Evolutionary conservation across 2,113 vertebrate genomes (phyloP), one percentile per base, ranked within the genome.

Genomic region (Orthonyx spaldingii): DNA sequence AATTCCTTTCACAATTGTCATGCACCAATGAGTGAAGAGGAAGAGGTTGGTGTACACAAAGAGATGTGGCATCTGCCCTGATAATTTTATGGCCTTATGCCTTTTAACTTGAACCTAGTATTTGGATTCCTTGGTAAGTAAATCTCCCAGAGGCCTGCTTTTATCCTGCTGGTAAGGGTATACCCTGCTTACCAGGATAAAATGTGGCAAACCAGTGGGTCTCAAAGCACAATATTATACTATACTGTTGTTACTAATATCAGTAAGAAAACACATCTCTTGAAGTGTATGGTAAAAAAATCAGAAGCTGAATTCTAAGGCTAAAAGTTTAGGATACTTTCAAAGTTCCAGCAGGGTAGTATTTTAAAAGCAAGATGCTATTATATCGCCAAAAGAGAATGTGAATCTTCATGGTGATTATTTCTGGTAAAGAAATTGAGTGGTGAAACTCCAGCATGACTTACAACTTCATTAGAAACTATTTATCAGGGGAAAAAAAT

Each of bases 121-220:
- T 85, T 76, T 79, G 93, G 77, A 94, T 64, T 47, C 72, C 72
- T 84, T 57, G 94, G 95, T 97, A 96, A 97, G 91, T 96, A 96
- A 78, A 82, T 72, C 22, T 95, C 50, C 13, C 2, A 18, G 37
- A 74, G n/a, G 28, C 60, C 64, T 78, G 59, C 10, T 80, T 79
- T 88, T 88, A 83, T 86, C 86, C 59, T 59, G 35, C 28, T 72
- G 8, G 28, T 66, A 57, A 89, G 71, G 16, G 0, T 44, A 16
- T 28, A 57, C 37, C 35, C 26, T 70, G 35, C 47, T 89, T 81
- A 53, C 49, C 53, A 49, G 57, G 60, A 84, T 37, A 93, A 91
- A 89, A 84, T 44, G 19, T 64, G n/a, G 49, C 41, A 92, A 86
- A 72, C 14, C 26, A 76, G 15, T 32, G 33, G 30, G 18, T 66